phyloP scores from a whole-genome alignment of 1,140 invertebrate species.

The Acromyrmex echinatior region DNA sequence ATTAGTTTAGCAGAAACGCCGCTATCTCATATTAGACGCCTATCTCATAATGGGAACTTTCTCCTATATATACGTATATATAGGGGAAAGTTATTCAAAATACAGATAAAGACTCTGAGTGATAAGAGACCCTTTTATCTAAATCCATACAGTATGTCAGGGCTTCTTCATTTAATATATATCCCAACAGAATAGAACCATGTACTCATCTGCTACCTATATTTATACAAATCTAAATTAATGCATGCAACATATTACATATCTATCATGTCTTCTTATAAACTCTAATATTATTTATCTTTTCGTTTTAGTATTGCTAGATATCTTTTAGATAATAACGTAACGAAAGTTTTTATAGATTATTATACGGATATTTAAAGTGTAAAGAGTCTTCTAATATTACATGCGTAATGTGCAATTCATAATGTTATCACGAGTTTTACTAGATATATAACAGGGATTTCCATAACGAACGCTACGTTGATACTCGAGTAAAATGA shows the following conservation, averaged over 20 bases:
- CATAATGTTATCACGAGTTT: conserved; percentile 72
- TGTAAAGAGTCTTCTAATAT: conserved; percentile 61
- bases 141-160: background rate
- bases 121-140: conserved; percentile 14
- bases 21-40: too few relatives aligned
- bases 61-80: too few relatives aligned
- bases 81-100: background rate
- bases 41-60: too few relatives aligned
- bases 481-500: conserved; percentile 67
- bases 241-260: background rate
- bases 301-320: background rate
- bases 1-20: too few relatives aligned
- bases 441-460: conserved; percentile 73
- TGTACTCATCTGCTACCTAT: background rate
- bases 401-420: conserved; percentile 52
- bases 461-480: conserved; percentile 72
- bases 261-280: conserved; percentile 4
- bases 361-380: conserved; percentile 58
- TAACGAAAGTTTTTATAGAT: conserved; percentile 38
- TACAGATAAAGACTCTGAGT: background rate
- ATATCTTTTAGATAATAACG: conserved; percentile 23
- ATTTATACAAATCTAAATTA: conserved; percentile 28
- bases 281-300: background rate
- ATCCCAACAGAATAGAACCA: background rate
- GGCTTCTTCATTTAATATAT: conserved; percentile 21